Percentiles rank a stretch among this genome's conserved stretches.
These are phyloP conservation scores for Athrips mouffetella DNA, from an alignment of 2,888 invertebrate genomes.

Conservation along the genomic window DNA sequence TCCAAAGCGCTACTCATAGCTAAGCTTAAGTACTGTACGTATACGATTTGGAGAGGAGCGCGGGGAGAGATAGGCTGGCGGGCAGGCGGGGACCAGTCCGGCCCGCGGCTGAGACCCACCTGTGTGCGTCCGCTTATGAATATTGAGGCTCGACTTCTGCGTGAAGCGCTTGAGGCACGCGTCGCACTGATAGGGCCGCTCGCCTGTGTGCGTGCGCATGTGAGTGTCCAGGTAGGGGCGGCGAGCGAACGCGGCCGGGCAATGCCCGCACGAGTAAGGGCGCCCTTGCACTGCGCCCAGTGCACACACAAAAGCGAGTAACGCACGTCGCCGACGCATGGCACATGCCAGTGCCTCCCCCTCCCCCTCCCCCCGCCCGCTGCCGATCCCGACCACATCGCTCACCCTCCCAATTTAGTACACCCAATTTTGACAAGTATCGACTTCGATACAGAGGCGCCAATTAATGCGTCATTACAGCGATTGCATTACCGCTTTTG, in stretches of 20 bases:
- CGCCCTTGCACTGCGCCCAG: constrained; percentile 76
- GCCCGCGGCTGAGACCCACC: constrained; percentile 75
- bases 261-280: constrained; percentile 67
- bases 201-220: constrained; percentile 79
- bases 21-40: constrained; percentile 14
- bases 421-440: constrained; percentile 52
- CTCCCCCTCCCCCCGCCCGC: constrained; percentile 22
- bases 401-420: constrained; percentile 41
- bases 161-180: constrained; percentile 88
- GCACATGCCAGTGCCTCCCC: constrained; percentile 24
- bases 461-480: constrained; percentile 61
- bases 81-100: constrained; percentile 69
- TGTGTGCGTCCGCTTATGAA: constrained; percentile 88
- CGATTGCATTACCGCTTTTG: constrained; percentile 79
- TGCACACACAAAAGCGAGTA: constrained; percentile 79
- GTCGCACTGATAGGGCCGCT: constrained; percentile 83
- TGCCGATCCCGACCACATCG: constrained; percentile 33
- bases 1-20: constrained; percentile 45
- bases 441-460: constrained; percentile 43
- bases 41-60: constrained; percentile 43
- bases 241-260: constrained; percentile 72
- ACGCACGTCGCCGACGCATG: constrained; percentile 74
- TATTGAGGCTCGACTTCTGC: constrained; percentile 89
- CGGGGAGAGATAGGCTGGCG: constrained; percentile 46
- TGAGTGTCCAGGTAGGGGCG: constrained; percentile 74